A percentile compares a stretch with the other conserved stretches of the same genome.
phyloP scores from a whole-genome alignment of 2,888 invertebrate species.

The Tyria jacobaeae region DNA sequence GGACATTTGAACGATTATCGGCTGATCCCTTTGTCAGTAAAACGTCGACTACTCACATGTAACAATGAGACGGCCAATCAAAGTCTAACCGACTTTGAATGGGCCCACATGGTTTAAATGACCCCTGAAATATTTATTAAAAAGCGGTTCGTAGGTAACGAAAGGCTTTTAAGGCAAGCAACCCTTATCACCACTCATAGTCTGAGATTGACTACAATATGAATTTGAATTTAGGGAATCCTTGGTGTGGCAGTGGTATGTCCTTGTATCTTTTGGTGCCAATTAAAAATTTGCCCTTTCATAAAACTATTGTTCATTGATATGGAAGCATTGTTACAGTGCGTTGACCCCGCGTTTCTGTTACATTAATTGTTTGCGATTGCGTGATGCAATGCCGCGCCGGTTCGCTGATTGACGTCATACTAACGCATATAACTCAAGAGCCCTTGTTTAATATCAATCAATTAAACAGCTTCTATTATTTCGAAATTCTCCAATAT shows the following conservation, averaged over 20 bases:
- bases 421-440: constrained; percentile 16
- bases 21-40: constrained; percentile 73
- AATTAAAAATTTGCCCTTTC: constrained; percentile 48
- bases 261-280: background rate
- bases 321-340: constrained; percentile 49
- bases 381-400: constrained; percentile 65
- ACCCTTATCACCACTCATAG: background rate
- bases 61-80: constrained; percentile 76
- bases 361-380: constrained; percentile 62
- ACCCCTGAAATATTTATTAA: constrained; percentile 6
- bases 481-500: background rate
- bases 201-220: too few relatives aligned
- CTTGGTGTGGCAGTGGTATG: background rate
- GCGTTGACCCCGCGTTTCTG: constrained; percentile 58
- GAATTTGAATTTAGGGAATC: background rate
- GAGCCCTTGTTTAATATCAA: constrained; percentile 12
- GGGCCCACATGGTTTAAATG: constrained; percentile 16
- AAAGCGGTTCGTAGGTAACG: background rate
- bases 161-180: background rate
- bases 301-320: constrained; percentile 58
- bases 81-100: constrained; percentile 53
- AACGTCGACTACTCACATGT: constrained; percentile 64
- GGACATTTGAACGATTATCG: constrained; percentile 79
- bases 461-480: background rate
- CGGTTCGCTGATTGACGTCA: constrained; percentile 44